These are phyloP conservation scores for Caranx melampygus DNA, from an alignment of 2,113 vertebrate genomes.

Conservation along the genomic window DNA sequence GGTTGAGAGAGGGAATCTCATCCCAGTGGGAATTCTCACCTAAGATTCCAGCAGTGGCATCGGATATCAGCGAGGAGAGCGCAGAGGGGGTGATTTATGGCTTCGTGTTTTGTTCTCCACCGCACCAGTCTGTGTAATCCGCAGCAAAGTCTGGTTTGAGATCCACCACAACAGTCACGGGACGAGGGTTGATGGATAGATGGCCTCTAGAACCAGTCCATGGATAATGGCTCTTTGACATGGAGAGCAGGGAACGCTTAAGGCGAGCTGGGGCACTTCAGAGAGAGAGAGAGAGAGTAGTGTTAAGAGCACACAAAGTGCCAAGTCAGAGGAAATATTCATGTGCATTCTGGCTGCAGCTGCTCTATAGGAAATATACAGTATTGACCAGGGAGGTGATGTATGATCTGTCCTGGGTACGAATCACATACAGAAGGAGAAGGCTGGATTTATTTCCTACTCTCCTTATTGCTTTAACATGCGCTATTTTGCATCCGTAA, in stretches of 20 bases:
- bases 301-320: conserved; percentile 36
- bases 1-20: conserved; percentile 17
- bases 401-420: conserved; percentile 22
- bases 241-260: conserved; percentile 22
- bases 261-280: conserved; percentile 26
- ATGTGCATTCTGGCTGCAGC: conserved; percentile 29
- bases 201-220: conserved; percentile 1
- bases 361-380: conserved; percentile 21
- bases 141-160: conserved; percentile 3
- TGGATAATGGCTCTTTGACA: conserved; percentile 41
- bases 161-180: conserved; percentile 2
- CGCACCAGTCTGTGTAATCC: conserved; percentile 25
- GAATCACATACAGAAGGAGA: conserved; percentile 15
- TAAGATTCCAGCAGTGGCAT: conserved; percentile 38
- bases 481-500: conserved; percentile 7
- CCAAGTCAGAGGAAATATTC: conserved; percentile 35
- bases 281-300: conserved; percentile 17
- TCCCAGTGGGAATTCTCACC: conserved; percentile 50
- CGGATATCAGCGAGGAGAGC: not conserved
- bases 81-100: conserved; percentile 46
- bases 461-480: conserved; percentile 32
- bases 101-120: conserved; percentile 11
- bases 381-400: conserved; percentile 46
- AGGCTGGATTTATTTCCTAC: conserved; percentile 40
- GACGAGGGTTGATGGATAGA: conserved; percentile 32